Conservation (phyloP, 2,113 vertebrate species). For the Pantherophis guttatus region DNA sequence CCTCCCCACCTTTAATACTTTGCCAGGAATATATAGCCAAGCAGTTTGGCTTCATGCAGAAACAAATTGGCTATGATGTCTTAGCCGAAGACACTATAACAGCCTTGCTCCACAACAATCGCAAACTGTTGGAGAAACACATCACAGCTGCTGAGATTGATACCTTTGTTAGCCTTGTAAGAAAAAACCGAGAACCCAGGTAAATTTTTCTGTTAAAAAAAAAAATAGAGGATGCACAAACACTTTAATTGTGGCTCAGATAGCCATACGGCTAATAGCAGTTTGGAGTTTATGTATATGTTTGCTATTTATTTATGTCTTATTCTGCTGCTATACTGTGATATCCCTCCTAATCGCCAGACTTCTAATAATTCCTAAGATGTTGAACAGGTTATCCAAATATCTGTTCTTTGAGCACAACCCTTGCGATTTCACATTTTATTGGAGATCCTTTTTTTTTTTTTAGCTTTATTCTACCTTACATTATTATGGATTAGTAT, state of each 20-base stretch:
- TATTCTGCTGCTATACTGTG: not conserved
- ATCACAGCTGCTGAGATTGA: conserved; percentile 98
- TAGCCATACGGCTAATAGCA: not conserved
- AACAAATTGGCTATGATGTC: conserved; percentile 98
- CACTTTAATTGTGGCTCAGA: not conserved
- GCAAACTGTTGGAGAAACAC: conserved; percentile 96
- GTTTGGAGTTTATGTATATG: not conserved
- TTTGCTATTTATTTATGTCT: not conserved
- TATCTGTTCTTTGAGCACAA: not conserved
- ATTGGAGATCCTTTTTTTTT: no score
- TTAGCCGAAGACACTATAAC: conserved; percentile 98
- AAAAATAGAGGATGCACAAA: not conserved
- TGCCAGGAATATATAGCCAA: conserved; percentile 96
- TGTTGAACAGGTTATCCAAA: not conserved
- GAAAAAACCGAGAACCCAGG: conserved; percentile 97
- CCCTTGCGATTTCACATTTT: not conserved
- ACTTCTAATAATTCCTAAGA: not conserved
- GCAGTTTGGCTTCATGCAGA: conserved; percentile 99
- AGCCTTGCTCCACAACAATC: conserved; percentile 93
- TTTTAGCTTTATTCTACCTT: not conserved
- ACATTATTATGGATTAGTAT: not conserved
- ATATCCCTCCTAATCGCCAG: not conserved
- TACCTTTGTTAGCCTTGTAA: conserved; percentile 95
- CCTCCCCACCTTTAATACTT: not conserved
- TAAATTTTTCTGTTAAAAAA: conserved; percentile 39